phyloP scores from a whole-genome alignment of 2,888 invertebrate species.

The Drosophila algonquin region DNA sequence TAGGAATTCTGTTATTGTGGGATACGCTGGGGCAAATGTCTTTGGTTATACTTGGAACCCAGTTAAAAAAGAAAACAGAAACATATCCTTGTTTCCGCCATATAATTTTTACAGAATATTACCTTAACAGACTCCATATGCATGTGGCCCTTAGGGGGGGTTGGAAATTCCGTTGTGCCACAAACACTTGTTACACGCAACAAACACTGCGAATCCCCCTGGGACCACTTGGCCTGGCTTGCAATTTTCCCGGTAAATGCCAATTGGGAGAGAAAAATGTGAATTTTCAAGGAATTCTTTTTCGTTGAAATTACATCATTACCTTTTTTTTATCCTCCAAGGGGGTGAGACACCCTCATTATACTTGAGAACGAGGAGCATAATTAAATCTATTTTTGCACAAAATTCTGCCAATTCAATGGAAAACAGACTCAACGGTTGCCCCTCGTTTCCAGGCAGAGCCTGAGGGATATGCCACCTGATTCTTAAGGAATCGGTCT shows the following conservation, averaged over 20 bases:
- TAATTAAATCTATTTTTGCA: conserved; percentile 14
- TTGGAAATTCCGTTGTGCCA: conserved; percentile 20
- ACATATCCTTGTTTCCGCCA: conserved; percentile 17
- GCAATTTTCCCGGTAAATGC: conserved; percentile 58
- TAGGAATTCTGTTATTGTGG: conserved; percentile 10
- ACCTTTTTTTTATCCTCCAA: not conserved
- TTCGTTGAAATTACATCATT: conserved; percentile 18
- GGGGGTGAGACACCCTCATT: not conserved
- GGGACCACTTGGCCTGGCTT: conserved; percentile 59
- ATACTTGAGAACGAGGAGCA: not conserved
- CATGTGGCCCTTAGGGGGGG: conserved; percentile 14
- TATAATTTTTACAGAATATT: conserved; percentile 1
- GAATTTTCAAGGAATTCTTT: conserved; percentile 23
- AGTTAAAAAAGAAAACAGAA: conserved; percentile 26
- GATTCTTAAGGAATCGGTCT: not conserved
- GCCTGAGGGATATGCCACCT: not conserved
- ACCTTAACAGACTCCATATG: not conserved
- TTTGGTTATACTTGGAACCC: conserved; percentile 5
- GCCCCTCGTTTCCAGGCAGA: not conserved
- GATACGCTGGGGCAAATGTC: conserved; percentile 10
- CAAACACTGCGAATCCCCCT: conserved; percentile 48
- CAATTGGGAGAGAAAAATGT: conserved; percentile 26
- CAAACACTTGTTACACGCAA: conserved; percentile 66
- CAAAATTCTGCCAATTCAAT: not conserved
- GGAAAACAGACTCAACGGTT: conserved; percentile 6